Percentiles rank a stretch among this genome's conserved stretches.
Conservation (phyloP, 35 echinoderm and acorn worm genomes). For the Lytechinus variegatus region DNA sequence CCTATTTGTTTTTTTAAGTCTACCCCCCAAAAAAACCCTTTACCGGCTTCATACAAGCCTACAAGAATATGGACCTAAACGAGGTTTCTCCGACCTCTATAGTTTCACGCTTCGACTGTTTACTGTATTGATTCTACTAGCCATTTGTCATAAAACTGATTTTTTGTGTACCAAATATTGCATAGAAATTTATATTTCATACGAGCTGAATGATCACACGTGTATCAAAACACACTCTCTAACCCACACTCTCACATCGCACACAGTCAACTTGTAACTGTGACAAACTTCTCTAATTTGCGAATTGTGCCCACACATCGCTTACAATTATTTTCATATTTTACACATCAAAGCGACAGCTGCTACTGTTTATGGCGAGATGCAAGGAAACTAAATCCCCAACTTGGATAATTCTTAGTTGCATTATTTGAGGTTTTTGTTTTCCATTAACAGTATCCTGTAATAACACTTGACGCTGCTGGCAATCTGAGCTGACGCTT, state of each 20-base stretch:
- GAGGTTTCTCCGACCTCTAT: not conserved
- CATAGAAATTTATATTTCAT: not conserved
- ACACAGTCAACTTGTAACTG: conserved; percentile 21
- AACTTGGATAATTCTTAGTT: conserved; percentile 43
- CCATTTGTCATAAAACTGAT: not conserved
- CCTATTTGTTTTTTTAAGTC: too few relatives aligned
- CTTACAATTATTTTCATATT: conserved; percentile 48
- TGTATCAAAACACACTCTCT: not conserved
- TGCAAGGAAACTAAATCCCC: conserved; percentile 13
- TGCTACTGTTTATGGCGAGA: conserved; percentile 44
- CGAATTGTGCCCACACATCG: conserved; percentile 11
- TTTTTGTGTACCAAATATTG: not conserved
- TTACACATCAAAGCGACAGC: conserved; percentile 44
- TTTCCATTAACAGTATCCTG: conserved; percentile 24
- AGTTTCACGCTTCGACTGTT: not conserved
- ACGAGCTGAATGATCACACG: not conserved
- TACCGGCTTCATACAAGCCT: too few relatives aligned
- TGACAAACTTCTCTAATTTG: conserved; percentile 19
- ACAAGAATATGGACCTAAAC: too few relatives aligned
- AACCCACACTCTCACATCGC: not conserved
- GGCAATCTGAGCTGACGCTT: conserved; percentile 24
- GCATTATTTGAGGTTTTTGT: conserved; percentile 40
- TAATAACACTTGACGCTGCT: conserved; percentile 22
- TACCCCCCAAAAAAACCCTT: too few relatives aligned
- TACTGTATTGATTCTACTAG: not conserved